Base-by-base conservation (phyloP, 2,797 vertebrate species). In the Dallia pectoralis region DNA sequence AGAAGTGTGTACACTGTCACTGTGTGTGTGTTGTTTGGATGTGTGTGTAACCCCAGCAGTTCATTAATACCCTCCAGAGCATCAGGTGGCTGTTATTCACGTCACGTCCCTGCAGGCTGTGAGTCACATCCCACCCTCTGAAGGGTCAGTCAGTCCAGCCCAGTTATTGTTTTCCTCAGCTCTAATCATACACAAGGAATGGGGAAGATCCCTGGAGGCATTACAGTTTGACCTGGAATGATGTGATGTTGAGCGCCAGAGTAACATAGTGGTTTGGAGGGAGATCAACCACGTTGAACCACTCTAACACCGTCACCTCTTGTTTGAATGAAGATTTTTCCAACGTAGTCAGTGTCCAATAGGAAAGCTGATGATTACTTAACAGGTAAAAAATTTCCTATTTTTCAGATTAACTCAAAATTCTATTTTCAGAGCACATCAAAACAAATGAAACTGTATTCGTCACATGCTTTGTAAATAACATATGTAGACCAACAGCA, bases 41-140 rank as follows among this genome's bases (percentile, higher is more conserved):
- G 90, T 88, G 88, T 90, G 91, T 8, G 44, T 89, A 92, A 92
- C 90, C 87, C 89, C 82, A 90, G 86, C 75, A 84, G 87, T 85
- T 92, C 90, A 93, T 94, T 92, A 90, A 89, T 92, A 91, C 87
- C 85, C 87, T 91, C 79, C 74, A 81, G 87, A 88, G 80, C 80
- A 81, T 86, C 85, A 88, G 89, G 80, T 84, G 87, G 84, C 77
- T 81, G 82, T 74, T 75, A 93, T 86, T 86, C 87, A 51, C 92
- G 87, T 91, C 67, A 93, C 93, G 92, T 88, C 90, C 82, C 88
- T 88, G 88, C 89, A 89, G 87, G 89, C 87, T 91, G 83, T n/a
- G n/a, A n/a, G n/a, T 92, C 87, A 92, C 93, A 94, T 91, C 80
- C 75, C 81, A 74, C 84, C 84, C 86, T 84, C 84, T 81, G 66